Conservation (phyloP, 2,797 vertebrate genomes). For the Tokudaia muenninki region DNA sequence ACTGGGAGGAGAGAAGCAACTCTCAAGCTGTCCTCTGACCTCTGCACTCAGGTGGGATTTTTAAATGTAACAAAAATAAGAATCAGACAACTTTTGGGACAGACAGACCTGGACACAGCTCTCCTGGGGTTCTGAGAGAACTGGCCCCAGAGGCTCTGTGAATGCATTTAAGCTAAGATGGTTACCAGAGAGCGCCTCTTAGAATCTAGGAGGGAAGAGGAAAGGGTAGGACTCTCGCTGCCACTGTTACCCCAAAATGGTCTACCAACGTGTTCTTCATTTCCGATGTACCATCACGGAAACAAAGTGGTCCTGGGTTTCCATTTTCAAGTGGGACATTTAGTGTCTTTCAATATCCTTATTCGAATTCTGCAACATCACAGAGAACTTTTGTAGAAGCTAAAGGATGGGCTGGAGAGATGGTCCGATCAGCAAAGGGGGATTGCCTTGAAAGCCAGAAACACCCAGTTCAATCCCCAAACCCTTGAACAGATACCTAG, state of each 20-base stretch:
- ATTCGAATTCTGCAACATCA: not conserved
- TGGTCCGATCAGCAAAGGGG: not conserved
- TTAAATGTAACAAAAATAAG: not conserved
- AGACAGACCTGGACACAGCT: not conserved
- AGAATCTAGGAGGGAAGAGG: not conserved
- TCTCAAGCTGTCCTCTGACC: not conserved
- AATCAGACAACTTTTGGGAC: not conserved
- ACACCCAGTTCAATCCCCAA: not conserved
- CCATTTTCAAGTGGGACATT: not conserved
- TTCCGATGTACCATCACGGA: not conserved
- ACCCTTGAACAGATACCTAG: not conserved
- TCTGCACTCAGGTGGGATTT: not conserved
- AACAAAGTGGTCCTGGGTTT: not conserved
- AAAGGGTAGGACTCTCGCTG: not conserved
- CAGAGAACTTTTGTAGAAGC: not conserved
- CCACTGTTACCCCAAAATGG: not conserved
- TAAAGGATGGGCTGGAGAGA: not conserved
- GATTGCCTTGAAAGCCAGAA: not conserved
- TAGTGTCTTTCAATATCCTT: not conserved
- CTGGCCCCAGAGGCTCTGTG: not conserved
- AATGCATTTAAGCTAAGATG: not conserved
- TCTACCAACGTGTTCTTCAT: not conserved
- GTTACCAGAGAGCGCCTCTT: not conserved
- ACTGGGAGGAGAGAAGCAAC: not conserved
- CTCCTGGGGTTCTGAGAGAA: not conserved